Base-by-base conservation (phyloP, 2,888 invertebrate species). In the Trissonchulus latispiculum region DNA sequence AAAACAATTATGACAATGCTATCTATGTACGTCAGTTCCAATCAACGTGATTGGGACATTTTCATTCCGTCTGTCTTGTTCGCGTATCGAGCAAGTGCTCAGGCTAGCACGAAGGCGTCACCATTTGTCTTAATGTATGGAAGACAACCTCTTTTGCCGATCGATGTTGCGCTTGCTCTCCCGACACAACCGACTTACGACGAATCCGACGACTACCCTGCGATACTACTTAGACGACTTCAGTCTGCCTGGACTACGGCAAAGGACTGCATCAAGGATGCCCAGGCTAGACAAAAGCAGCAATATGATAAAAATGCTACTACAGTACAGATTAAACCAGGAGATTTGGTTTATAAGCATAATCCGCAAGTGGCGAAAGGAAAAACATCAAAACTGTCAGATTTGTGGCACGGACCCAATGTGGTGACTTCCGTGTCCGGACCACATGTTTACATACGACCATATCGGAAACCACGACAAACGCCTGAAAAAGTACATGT, bases 61-160 rank as follows among this genome's bases (percentile, higher is more conserved):
- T 72, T 67, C 2, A 8, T 80, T 0, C 73, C 73, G 1, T 36
- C 73, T 1, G 61, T 75, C 1, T 35, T 68, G 0, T 77, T 78
- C 71, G 75, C 77, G 8, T 77, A 78, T 61, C 78, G 77, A 67
- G 73, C 73, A 0, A 70, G 75, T 15, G 35, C 68, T 8, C 76
- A 78, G 32, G 72, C 28, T 15, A 76, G 74, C 1, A 74, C 77
- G 3, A 61, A 70, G 28, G 74, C 72, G 33, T 70, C 74, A 3
- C 78, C 79, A 1, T 77, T 72, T 48, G 74, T 64, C 33, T 69
- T 79, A 31, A 36, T 78, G 48, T 76, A 76, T 36, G 77, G 77
- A 1, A 15, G 75, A 15, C 72, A 77, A 15, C 74, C 76, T 0
- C 37, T 59, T 0, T 36, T 78, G 8, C 78, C 78, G 8, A 61